Conservation (phyloP, 1,140 invertebrate genomes). For the Zaprionus camerounensis region DNA sequence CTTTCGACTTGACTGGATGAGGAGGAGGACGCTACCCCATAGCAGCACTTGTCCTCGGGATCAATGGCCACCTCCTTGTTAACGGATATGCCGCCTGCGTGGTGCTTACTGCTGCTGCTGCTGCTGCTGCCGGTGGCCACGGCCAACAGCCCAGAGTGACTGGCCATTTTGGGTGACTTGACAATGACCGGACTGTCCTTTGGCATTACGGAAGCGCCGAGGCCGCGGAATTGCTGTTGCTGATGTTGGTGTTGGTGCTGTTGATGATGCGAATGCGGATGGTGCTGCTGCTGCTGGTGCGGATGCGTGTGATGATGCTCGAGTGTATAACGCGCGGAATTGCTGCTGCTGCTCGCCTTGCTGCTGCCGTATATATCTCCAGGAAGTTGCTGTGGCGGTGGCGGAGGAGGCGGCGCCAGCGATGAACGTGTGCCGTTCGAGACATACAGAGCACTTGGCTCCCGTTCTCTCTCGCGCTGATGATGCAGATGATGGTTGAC, state of each 20-base stretch:
- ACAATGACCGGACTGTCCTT: constrained; percentile 84
- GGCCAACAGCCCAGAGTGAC: constrained; percentile 61
- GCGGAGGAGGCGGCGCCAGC: constrained; percentile 52
- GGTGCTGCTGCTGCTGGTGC: constrained; percentile 40
- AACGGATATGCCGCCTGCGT: constrained; percentile 66
- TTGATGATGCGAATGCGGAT: constrained; percentile 34
- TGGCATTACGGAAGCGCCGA: constrained; percentile 80
- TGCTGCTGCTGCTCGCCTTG: constrained; percentile 52
- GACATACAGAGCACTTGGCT: constrained; percentile 60
- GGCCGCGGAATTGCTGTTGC: constrained; percentile 73
- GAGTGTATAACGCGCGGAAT: constrained; percentile 57
- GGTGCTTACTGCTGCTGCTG: constrained; percentile 47
- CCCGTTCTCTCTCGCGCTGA: constrained; percentile 46
- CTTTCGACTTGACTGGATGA: constrained; percentile 55
- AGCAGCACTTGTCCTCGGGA: constrained; percentile 82
- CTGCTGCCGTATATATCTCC: constrained; percentile 56
- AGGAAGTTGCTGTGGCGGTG: constrained; percentile 50
- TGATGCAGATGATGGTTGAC: constrained; percentile 58
- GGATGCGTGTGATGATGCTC: constrained; percentile 63
- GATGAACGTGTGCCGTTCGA: constrained; percentile 65
- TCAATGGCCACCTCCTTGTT: constrained; percentile 84
- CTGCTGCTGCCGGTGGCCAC: constrained; percentile 50
- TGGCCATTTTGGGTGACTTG: constrained; percentile 76
- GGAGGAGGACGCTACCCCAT: constrained; percentile 30
- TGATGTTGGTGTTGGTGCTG: constrained; percentile 55